A percentile compares a stretch with the other conserved stretches of the same genome.
phyloP scores from a whole-genome alignment of 2,797 vertebrate species.

The Apogon talboti region DNA sequence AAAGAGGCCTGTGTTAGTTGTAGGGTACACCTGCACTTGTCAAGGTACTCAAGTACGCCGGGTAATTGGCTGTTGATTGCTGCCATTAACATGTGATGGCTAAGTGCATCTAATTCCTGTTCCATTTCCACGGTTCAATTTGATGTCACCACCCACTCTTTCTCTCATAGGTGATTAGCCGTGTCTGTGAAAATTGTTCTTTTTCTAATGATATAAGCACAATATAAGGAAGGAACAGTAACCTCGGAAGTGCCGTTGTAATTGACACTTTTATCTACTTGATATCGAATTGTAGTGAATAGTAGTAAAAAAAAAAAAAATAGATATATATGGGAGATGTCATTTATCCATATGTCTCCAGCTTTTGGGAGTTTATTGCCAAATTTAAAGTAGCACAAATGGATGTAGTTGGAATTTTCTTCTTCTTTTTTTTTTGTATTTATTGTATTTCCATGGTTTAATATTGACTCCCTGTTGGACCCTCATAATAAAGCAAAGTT shows the following conservation, averaged over 20 bases:
- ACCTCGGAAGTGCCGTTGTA: slow-evolving; percentile 57
- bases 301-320: too few relatives aligned
- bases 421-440: slow-evolving; percentile 14
- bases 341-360: slow-evolving; percentile 19
- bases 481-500: slow-evolving; percentile 34
- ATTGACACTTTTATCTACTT: slow-evolving; percentile 69
- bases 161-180: slow-evolving; percentile 78
- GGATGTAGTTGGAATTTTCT: slow-evolving; percentile 3
- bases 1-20: slow-evolving; percentile 69
- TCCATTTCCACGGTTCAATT: slow-evolving; percentile 81
- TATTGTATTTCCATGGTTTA: slow-evolving; percentile 18
- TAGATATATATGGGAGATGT: slow-evolving; percentile 20
- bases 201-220: slow-evolving; percentile 78
- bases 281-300: slow-evolving; percentile 53
- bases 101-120: slow-evolving; percentile 84
- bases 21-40: slow-evolving; percentile 82
- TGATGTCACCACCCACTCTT: slow-evolving; percentile 82
- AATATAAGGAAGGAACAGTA: slow-evolving; percentile 61
- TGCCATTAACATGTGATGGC: slow-evolving; percentile 85
- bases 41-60: slow-evolving; percentile 78
- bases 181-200: slow-evolving; percentile 66
- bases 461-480: slow-evolving; percentile 25
- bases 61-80: slow-evolving; percentile 86
- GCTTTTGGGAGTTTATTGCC: slow-evolving; percentile 11
- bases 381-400: slow-evolving; percentile 27